Percentiles rank a stretch among this genome's conserved stretches.
These are phyloP conservation scores for Fopius arisanus DNA, from an alignment of 1,140 invertebrate species.

Conservation along the genomic window DNA sequence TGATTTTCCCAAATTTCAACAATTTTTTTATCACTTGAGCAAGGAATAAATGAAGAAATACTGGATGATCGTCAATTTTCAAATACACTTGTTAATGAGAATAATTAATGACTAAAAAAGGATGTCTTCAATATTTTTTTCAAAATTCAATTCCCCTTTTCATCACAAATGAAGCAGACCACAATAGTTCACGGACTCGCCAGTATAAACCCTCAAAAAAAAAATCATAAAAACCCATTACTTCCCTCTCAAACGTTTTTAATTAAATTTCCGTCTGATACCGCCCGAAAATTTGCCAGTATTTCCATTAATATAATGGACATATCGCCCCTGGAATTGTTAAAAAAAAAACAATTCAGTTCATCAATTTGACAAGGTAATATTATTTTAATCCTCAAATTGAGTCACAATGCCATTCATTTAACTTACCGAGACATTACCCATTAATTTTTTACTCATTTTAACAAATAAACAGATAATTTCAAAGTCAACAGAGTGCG, in stretches of 20 bases:
- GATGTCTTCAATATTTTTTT: too few relatives aligned
- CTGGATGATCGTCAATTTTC: too few relatives aligned
- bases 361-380: background rate
- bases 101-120: too few relatives aligned
- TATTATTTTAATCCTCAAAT: background rate
- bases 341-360: background rate
- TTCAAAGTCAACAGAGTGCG: background rate
- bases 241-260: background rate
- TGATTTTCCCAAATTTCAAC: too few relatives aligned
- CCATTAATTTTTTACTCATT: background rate
- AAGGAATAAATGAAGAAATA: too few relatives aligned
- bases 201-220: background rate
- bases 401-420: background rate
- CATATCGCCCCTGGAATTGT: background rate
- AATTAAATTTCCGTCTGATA: background rate
- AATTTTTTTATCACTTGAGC: too few relatives aligned
- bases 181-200: background rate
- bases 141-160: too few relatives aligned
- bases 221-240: background rate
- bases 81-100: too few relatives aligned
- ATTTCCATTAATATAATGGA: background rate
- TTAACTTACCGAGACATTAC: background rate
- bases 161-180: background rate
- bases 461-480: background rate
- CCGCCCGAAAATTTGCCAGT: background rate